A percentile compares a stretch with the other conserved stretches of the same genome.
phyloP scores from a whole-genome alignment of 2,888 invertebrate genomes.

The Yponomeuta cagnagella region DNA sequence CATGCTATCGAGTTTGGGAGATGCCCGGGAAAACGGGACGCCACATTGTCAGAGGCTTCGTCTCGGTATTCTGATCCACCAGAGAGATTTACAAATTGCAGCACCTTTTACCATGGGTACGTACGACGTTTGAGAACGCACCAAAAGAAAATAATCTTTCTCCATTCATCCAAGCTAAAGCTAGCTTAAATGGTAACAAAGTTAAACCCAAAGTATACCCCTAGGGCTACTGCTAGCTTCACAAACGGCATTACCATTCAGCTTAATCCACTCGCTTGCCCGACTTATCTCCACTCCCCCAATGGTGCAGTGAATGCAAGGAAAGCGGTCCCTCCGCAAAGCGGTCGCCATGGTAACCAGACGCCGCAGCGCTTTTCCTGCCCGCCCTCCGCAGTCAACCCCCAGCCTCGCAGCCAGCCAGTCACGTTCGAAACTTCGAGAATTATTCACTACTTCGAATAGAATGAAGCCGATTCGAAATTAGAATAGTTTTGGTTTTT shows the following conservation, averaged over 20 bases:
- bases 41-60: too few species aligned
- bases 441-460: neutral
- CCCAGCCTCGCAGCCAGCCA: constrained; percentile 51
- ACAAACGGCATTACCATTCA: constrained; percentile 1
- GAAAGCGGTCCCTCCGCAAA: constrained; percentile 27
- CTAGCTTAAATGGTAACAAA: too few species aligned
- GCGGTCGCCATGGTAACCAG: constrained; percentile 58
- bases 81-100: too few species aligned
- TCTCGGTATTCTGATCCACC: too few species aligned
- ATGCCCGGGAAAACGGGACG: too few species aligned
- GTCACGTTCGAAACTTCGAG: neutral
- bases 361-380: constrained; percentile 63
- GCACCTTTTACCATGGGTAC: too few species aligned
- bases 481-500: neutral
- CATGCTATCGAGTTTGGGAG: too few species aligned
- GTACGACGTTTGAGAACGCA: too few species aligned
- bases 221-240: neutral
- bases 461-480: neutral
- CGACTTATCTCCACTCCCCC: constrained; percentile 1
- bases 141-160: too few species aligned
- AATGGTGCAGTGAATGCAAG: constrained; percentile 14
- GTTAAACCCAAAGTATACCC: neutral
- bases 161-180: neutral
- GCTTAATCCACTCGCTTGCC: neutral
- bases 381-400: constrained; percentile 43